phyloP scores from a whole-genome alignment of 2,113 vertebrate species.

The Euleptes europaea region DNA sequence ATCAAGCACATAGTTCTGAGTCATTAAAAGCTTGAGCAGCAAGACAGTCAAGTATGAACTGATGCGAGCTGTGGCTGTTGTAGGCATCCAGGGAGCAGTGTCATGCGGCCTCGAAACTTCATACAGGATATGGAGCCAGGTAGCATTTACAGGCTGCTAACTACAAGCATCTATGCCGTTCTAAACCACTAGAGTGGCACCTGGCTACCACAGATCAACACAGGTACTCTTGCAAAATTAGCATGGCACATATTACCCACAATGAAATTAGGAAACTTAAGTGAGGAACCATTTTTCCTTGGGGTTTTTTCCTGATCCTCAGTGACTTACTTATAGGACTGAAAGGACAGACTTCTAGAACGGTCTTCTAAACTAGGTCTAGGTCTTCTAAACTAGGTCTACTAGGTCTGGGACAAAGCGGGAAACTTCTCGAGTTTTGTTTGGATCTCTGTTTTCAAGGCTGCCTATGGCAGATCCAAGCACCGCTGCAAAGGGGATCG shows the following conservation, averaged over 20 bases:
- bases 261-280: background rate
- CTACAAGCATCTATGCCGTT: background rate
- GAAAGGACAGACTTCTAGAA: background rate
- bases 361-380: background rate
- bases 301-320: background rate
- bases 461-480: conserved; percentile 50
- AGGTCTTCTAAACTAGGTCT: background rate
- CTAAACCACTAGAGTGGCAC: background rate
- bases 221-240: background rate
- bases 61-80: rapidly evolving
- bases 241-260: background rate
- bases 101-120: background rate
- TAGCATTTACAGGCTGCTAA: background rate
- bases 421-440: conserved; percentile 28
- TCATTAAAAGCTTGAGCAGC: background rate
- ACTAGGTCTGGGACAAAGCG: background rate
- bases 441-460: conserved; percentile 20
- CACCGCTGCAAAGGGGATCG: background rate
- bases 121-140: background rate
- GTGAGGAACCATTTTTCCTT: background rate
- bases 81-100: background rate
- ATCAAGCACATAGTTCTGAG: background rate
- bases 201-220: background rate
- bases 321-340: background rate
- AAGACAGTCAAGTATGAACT: background rate